Base-by-base conservation (phyloP, 1,140 invertebrate genomes). In the Babylonia areolata region DNA sequence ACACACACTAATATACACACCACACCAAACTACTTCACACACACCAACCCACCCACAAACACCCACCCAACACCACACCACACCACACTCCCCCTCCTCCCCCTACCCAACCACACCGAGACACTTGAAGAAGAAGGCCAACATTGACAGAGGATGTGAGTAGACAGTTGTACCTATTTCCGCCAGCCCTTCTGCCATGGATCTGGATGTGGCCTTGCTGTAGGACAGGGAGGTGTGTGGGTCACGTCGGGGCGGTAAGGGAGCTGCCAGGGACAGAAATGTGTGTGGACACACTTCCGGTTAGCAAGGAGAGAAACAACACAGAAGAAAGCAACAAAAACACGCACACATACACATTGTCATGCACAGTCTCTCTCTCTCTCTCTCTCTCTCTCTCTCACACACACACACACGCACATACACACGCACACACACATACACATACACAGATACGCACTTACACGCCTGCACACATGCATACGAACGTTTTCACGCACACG, bases 221-320 rank as follows among this genome's bases (percentile, higher is more conserved):
- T 98, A 97, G 93, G 97, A 98, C 15, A 99, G 95, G 17, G 98
- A 99, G 5, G 98, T 99, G 93, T 97, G 97, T 12, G 98, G 98
- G 95, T 99, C 98, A 84, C 98, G 95, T 58, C 89, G 87, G 2
- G 93, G 93, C 12, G 93, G 93, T 58, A 90, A 77, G 23, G 93
- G 93, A 3, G 93, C 93, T 90, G 90, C 12, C 73, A 80, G 23
- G 28, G 20, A 73, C 23, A 64, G 58, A 6, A 12, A 64, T 23
- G 23, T 23, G 58, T 23, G 15, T 20, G 28, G n/a, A n/a, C n/a
- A n/a, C n/a, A n/a, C n/a, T n/a, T n/a, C n/a, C n/a, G n/a, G n/a
- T n/a, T n/a, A n/a, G 20, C 46, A 51, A 11, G 46, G 20, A 20
- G 9, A 51, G 46, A 51, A 51, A 51, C 6, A 11, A 51, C n/a